Base-by-base conservation (phyloP, 2,113 vertebrate species). In the Megaceryle maxima region DNA sequence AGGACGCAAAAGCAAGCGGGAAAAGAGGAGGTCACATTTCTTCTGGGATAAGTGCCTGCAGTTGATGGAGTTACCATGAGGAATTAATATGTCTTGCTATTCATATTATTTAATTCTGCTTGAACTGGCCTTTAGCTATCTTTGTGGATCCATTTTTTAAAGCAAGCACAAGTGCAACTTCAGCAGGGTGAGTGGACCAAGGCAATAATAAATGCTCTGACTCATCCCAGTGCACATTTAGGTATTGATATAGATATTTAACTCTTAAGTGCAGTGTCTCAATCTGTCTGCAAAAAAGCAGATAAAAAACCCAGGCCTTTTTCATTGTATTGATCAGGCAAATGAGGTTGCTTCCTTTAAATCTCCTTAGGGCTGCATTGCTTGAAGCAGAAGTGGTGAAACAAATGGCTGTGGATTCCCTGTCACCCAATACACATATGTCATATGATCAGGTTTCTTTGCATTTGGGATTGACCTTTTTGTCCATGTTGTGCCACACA, bases 401-500 rank as follows among this genome's bases (percentile, higher is more conserved):
- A 66, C 6, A 11, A 70, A 62, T 43, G 41, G 19, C 50, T 73
- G 8, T 15, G 16, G n/a, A 31, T 70, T 83, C 37, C 41, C 25
- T 56, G n/a, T 37, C 25, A 59, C 21, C 18, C 5, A 3, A 68
- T 88, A 16, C 11, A 43, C 18, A 68, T 53, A 26, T 13, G 7
- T 62, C 9, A 46, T 68, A 21, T 5, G 19, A 31, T 5, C 6
- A 77, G 28, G 29, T 76, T 77, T 69, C 79, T 66, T 88, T 88
- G 41, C 11, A 18, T 82, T 67, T 79, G 28, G 13, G 26, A 14
- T 68, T 68, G 26, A 62, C 22, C 6, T 35, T 83, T 66, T 37
- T 69, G 59, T 69, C 63, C 1, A 0, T 44, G 22, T 76, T 57
- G 25, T 41, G 22, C 72, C 1, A 0, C 29, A 5, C 0, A 0